Base-by-base conservation (phyloP, 2,888 invertebrate species). In the Saturnia pavonia region DNA sequence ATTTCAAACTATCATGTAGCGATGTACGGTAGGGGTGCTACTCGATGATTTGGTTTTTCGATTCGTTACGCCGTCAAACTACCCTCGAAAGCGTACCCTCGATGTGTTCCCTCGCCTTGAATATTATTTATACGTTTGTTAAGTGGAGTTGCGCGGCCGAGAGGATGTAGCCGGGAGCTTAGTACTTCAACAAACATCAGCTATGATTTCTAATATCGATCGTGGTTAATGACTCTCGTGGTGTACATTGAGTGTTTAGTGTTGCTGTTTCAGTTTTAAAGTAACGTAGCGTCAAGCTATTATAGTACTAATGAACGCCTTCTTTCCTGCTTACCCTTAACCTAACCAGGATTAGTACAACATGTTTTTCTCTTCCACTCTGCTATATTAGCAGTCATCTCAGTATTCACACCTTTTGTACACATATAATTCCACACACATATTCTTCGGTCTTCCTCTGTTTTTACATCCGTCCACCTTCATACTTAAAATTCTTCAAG, bases 81-180 rank as follows among this genome's bases (percentile, higher is more conserved):
- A 94, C 94, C 93, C 93, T 91, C 91, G 85, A 88, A 83, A 81
- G 84, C 83, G 82, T 87, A 91, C 92, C 93, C 93, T 91, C 89
- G 88, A 92, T 91, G 90, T 91, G 91, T 91, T 91, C 93, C 92
- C 92, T 91, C 89, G 89, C 88, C 91, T 91, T 90, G 91, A 93
- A 91, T 94, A 93, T 94, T 94, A 94, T 94, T 94, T 94, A 94
- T 94, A 92, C 91, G 93, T 91, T 89, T 91, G 94, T 93, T 94
- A 93, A 94, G 94, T 94, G 92, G 91, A 92, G 90, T 89, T 91
- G 88, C 87, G 86, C 79, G 77, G 82, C 83, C 81, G 85, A 85
- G 89, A 89, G 90, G 91, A 93, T 92, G 90, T 85, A 85, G 90
- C 91, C 83, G 80, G 83, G 85, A 89, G 91, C 91, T 92, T 89